Conservation (phyloP, 2,888 invertebrate species). For the Pelosia muscerda region DNA sequence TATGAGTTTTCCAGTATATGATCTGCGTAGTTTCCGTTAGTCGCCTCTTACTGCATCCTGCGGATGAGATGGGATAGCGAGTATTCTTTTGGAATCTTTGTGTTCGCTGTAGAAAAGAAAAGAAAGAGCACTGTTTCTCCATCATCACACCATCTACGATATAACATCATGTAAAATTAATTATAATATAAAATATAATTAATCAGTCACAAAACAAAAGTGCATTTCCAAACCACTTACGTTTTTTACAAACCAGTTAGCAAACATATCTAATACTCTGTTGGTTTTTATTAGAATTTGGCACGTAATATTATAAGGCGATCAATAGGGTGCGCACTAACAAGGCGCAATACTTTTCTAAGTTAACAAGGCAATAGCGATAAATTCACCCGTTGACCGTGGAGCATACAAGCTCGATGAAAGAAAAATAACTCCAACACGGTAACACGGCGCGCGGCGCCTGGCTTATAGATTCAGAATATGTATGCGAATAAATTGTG, state of each 20-base stretch:
- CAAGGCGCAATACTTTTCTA: constrained; percentile 74
- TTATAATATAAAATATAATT: no score
- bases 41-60: no score
- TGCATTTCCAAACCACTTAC: constrained; percentile 9
- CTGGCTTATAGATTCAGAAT: constrained; percentile 24
- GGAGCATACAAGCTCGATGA: constrained; percentile 43
- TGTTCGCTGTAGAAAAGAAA: no score
- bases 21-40: no score
- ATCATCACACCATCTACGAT: no score
- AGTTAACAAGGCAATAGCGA: constrained; percentile 72
- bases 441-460: no score
- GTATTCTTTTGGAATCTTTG: no score
- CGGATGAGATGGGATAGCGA: no score
- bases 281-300: constrained; percentile 4
- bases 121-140: no score
- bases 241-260: not conserved
- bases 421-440: constrained; percentile 61
- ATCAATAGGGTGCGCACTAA: constrained; percentile 32
- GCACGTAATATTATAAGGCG: constrained; percentile 8
- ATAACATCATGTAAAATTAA: no score
- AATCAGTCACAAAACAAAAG: constrained; percentile 11
- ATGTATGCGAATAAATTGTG: not conserved
- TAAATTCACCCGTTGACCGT: constrained; percentile 66
- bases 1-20: no score
- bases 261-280: not conserved